A percentile compares a stretch with the other conserved stretches of the same genome.
These are phyloP conservation scores for Brachirus orientalis DNA, from an alignment of 2,113 vertebrate species.

Conservation along the genomic window DNA sequence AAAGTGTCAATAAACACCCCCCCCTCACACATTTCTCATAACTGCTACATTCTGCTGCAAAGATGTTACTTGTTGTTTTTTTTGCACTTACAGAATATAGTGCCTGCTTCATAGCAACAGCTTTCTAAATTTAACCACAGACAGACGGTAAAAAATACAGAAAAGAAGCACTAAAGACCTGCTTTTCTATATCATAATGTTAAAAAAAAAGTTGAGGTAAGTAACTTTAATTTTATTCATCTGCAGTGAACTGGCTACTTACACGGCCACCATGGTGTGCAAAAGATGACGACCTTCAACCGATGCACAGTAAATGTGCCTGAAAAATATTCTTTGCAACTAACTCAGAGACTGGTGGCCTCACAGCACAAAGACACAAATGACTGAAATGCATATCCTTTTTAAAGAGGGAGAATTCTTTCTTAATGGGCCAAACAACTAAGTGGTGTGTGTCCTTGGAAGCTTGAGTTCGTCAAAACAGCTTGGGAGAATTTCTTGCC, in stretches of 20 bases:
- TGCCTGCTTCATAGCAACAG: conserved; percentile 16
- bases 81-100: conserved; percentile 9
- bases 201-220: neutral
- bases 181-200: no score
- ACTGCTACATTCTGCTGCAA: conserved; percentile 7
- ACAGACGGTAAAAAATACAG: no score
- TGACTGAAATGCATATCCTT: neutral
- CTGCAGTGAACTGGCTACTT: neutral
- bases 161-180: conserved; percentile 6
- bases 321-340: no score
- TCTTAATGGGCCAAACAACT: conserved; percentile 6
- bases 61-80: neutral
- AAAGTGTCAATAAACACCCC: no score
- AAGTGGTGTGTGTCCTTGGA: conserved; percentile 3
- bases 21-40: conserved; percentile 17
- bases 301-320: neutral
- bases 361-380: neutral
- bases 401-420: conserved; percentile 16
- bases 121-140: conserved; percentile 40
- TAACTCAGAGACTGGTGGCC: neutral
- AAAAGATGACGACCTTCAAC: conserved; percentile 8
- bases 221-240: neutral
- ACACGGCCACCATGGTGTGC: neutral
- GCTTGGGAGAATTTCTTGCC: neutral
- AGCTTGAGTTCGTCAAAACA: conserved; percentile 44